Conservation (phyloP, 2,888 invertebrate species). For the Corbicula japonica region DNA sequence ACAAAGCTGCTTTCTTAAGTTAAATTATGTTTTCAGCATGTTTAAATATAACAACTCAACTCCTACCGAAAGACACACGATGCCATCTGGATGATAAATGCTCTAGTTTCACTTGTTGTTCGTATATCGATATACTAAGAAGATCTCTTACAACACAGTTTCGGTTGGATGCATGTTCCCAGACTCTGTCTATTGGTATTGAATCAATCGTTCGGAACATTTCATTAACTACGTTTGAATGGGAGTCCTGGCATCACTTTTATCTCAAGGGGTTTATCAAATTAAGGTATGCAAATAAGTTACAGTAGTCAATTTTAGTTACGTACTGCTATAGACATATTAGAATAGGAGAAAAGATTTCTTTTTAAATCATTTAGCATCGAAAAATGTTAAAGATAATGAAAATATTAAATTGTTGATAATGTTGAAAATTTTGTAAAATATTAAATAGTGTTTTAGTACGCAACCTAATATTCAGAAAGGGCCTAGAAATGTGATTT, state of each 20-base stretch:
- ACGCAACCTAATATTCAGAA: no score
- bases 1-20: no score
- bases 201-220: slow-evolving; percentile 56
- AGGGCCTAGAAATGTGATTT: no score
- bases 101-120: slow-evolving; percentile 65
- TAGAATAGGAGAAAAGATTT: no score
- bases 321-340: no score
- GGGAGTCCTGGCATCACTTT: slow-evolving; percentile 58
- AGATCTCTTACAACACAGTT: slow-evolving; percentile 52
- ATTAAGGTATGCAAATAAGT: slow-evolving; percentile 56
- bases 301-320: neutral
- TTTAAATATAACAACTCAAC: no score
- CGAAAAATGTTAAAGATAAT: no score
- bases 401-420: no score
- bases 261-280: slow-evolving; percentile 55
- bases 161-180: slow-evolving; percentile 59
- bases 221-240: slow-evolving; percentile 61
- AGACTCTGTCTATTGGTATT: slow-evolving; percentile 56
- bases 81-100: slow-evolving; percentile 67
- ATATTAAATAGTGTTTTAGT: no score
- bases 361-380: no score
- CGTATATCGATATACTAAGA: slow-evolving; percentile 39
- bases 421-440: no score
- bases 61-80: neutral
- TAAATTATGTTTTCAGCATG: no score